Evolutionary conservation across 2,113 vertebrate species (phyloP).

Genomic region (Rhinolophus ferrumequinum): DNA sequence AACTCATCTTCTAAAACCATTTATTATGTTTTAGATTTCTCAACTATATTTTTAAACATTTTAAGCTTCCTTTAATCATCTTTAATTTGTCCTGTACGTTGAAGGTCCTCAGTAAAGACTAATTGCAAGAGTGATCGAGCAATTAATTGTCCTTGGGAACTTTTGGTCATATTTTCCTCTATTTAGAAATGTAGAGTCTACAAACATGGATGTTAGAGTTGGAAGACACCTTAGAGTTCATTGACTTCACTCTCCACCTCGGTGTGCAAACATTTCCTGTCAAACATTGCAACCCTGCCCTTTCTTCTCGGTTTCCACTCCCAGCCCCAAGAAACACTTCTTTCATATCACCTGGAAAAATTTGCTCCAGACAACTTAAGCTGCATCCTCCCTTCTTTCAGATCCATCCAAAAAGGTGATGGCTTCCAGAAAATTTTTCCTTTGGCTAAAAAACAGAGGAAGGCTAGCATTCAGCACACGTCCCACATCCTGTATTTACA

Average conservation of each 20-base stretch:
- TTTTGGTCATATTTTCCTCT: neutral
- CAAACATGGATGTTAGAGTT: neutral
- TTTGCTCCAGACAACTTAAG: neutral
- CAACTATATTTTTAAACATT: neutral
- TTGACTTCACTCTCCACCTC: neutral
- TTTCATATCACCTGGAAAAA: slow-evolving; percentile 48
- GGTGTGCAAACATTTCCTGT: neutral
- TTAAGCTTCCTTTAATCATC: neutral
- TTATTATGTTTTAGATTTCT: neutral
- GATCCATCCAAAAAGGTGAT: neutral
- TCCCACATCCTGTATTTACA: neutral
- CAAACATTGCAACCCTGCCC: neutral
- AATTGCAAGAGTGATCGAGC: neutral
- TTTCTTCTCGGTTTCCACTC: neutral
- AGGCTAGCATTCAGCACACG: neutral
- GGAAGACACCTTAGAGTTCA: neutral
- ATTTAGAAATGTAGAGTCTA: neutral
- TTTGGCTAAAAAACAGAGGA: neutral
- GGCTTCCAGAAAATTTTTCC: neutral
- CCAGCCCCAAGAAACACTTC: neutral
- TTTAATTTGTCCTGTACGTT: neutral
- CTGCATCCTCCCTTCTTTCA: neutral
- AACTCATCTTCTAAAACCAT: neutral
- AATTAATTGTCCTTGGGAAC: neutral
- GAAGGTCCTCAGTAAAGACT: neutral